phyloP scores from a whole-genome alignment of 2,797 vertebrate genomes.

The Amniataba percoides region DNA sequence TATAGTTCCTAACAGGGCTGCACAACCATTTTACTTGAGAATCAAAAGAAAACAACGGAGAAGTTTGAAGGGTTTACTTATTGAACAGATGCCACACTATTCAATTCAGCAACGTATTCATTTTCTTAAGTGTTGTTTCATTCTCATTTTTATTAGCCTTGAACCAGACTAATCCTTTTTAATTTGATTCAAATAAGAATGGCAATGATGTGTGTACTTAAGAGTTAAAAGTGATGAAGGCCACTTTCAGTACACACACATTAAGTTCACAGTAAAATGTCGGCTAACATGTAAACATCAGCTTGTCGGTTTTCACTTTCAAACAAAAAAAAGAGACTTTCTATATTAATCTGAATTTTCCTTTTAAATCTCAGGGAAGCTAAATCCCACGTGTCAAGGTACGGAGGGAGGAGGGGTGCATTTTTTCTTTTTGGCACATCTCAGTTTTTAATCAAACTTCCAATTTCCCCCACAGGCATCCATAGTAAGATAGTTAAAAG shows the following conservation, averaged over 20 bases:
- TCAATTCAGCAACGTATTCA: background rate
- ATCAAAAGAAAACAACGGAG: background rate
- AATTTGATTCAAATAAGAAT: background rate
- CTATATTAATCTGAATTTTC: background rate
- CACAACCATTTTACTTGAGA: background rate
- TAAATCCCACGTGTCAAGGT: background rate
- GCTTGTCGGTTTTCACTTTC: background rate
- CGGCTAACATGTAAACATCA: background rate
- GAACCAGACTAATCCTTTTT: background rate
- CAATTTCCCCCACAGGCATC: background rate
- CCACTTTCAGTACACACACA: background rate
- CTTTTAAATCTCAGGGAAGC: background rate
- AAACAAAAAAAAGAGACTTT: background rate
- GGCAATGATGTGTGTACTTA: background rate
- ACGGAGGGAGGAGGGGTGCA: rapidly evolving
- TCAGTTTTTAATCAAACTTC: background rate
- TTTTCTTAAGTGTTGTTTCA: background rate
- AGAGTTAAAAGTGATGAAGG: background rate
- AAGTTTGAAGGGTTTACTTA: background rate
- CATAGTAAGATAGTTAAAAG: slow-evolving; percentile 32
- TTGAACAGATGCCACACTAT: background rate
- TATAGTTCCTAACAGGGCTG: slow-evolving; percentile 14
- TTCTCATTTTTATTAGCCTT: background rate
- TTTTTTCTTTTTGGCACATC: background rate
- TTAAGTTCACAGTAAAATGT: background rate